Evolutionary conservation across 1,140 invertebrate genomes (phyloP), one percentile per base, ranked within the genome.

Genomic region (Elymnias hypermnestra): DNA sequence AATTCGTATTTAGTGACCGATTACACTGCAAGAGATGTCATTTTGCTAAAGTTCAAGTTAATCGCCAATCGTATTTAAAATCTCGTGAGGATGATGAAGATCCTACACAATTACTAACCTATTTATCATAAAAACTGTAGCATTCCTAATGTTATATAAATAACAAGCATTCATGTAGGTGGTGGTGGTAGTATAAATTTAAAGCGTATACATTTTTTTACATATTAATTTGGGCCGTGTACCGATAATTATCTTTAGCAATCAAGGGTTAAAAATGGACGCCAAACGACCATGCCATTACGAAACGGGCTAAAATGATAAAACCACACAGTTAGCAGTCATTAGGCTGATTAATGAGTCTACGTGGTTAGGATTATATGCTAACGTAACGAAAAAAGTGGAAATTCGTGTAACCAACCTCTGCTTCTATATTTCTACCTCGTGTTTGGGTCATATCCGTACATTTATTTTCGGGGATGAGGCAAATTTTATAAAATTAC

Each of bases 341-440:
- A 63, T 71, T 71, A 71, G 60, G 41, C 60, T 66, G 65, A 72
- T 66, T 66, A 69, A 72, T 66, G 63, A 51, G 63, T 40, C 44
- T 37, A 52, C 60, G 53, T 48, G 42, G 51, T 55, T 42, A 38
- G 61, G 58, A 60, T 65, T 69, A 61, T 54, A 44, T 54, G 60
- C 60, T 63, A 58, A 72, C 52, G 18, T 56, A 42, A 35, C 38
- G 49, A 57, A 53, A 69, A 70, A 68, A 60, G 26, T 25, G 26
- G 33, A 42, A 42, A 42, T 33, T 18, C 28, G 26, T 39, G 23
- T 28, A 12, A 31, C 10, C 25, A n/a, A 7, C 21, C 5, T 8
- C 21, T 6, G 2, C 8, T 22, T 6, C 8, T 6, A 6, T 6
- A 22, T 22, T 1, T 22, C 2, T 5, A 5, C 21, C 21, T 6